Percentiles rank a stretch among this genome's conserved stretches.
Evolutionary conservation across 2,113 vertebrate species (phyloP).

Genomic region (Delphinus delphis): DNA sequence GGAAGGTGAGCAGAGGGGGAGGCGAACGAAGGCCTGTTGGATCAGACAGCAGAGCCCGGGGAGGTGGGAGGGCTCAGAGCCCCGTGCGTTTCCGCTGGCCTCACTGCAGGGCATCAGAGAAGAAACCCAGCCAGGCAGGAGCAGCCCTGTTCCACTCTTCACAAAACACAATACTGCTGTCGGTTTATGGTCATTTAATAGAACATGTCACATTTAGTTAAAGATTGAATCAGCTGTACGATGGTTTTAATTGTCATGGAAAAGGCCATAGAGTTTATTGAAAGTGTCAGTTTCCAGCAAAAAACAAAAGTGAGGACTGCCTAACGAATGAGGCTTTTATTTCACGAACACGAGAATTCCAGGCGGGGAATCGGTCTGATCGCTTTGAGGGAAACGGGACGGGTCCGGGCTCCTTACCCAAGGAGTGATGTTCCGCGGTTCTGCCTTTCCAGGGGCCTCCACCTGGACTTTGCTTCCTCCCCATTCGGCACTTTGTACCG

Average conservation of each 20-base stretch:
- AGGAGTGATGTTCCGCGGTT: neutral
- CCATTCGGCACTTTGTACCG: slow-evolving; percentile 93
- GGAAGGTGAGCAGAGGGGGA: neutral
- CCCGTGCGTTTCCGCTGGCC: neutral
- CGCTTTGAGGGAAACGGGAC: neutral
- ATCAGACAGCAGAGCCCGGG: neutral
- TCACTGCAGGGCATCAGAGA: neutral
- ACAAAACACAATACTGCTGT: neutral
- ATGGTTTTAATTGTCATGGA: neutral
- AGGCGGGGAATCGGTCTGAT: accelerated
- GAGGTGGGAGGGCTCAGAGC: neutral
- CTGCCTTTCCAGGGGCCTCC: slow-evolving; percentile 88
- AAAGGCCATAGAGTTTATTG: neutral
- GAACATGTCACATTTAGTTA: neutral
- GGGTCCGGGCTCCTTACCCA: neutral
- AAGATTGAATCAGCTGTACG: neutral
- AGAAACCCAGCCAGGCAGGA: neutral
- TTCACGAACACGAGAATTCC: neutral
- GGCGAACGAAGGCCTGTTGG: accelerated
- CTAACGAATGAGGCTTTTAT: neutral
- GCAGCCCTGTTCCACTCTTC: neutral
- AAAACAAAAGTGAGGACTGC: neutral
- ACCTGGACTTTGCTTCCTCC: slow-evolving; percentile 92
- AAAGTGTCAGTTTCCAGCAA: neutral
- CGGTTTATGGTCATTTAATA: neutral